Evolutionary conservation across 2,888 invertebrate species (phyloP).

Genomic region (Campopleginae sp.): DNA sequence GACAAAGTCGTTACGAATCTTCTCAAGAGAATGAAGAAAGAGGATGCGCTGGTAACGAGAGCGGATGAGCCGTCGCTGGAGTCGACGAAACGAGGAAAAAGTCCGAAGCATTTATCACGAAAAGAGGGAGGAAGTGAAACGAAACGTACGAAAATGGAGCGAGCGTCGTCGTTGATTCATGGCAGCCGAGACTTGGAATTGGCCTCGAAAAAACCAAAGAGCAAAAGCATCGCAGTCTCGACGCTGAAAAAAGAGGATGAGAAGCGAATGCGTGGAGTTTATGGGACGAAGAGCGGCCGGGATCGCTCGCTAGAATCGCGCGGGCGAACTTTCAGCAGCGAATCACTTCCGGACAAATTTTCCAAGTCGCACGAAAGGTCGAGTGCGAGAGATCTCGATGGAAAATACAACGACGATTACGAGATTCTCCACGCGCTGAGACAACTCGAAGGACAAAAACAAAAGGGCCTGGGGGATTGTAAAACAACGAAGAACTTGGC

Average conservation of each 20-base stretch:
- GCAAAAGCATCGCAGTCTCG: slow-evolving; percentile 76
- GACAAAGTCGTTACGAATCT: slow-evolving; percentile 7
- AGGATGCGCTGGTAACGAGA: slow-evolving; percentile 74
- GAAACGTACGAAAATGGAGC: slow-evolving; percentile 60
- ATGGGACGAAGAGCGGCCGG: slow-evolving; percentile 73
- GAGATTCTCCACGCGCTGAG: slow-evolving; percentile 70
- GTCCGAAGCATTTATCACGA: slow-evolving; percentile 76
- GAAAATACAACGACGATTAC: slow-evolving; percentile 76
- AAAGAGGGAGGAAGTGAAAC: slow-evolving; percentile 76
- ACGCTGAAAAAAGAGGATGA: slow-evolving; percentile 78
- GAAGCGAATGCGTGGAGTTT: slow-evolving; percentile 72
- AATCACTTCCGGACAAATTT: slow-evolving; percentile 74
- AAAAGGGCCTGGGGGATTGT: slow-evolving; percentile 68
- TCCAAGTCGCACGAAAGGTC: slow-evolving; percentile 74
- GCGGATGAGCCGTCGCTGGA: slow-evolving; percentile 72
- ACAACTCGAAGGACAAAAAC: slow-evolving; percentile 75
- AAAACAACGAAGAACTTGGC: slow-evolving; percentile 63
- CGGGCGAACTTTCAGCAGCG: slow-evolving; percentile 76
- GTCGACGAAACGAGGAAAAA: slow-evolving; percentile 74
- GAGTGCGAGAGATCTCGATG: slow-evolving; percentile 76
- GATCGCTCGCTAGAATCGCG: slow-evolving; percentile 76
- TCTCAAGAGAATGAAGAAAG: slow-evolving; percentile 77
- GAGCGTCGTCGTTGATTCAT: slow-evolving; percentile 36
- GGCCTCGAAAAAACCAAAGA: slow-evolving; percentile 74
- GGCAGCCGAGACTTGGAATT: slow-evolving; percentile 69